Percentiles rank a stretch among this genome's conserved stretches.
phyloP scores from a whole-genome alignment of 2,888 invertebrate species.

The Stenurella melanura region DNA sequence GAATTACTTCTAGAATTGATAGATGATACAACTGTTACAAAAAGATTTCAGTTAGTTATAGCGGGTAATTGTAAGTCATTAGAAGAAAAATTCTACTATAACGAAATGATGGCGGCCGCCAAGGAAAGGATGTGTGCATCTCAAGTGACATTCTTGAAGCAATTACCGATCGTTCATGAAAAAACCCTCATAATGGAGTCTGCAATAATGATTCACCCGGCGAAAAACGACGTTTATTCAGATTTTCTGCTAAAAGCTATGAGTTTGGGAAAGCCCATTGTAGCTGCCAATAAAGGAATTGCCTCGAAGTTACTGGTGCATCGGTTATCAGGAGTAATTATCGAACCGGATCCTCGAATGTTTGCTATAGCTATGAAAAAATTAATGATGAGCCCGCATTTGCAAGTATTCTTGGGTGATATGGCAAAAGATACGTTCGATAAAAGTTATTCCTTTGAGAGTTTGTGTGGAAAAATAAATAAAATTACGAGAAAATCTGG shows the following conservation, averaged over 20 bases:
- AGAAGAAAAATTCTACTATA: constrained; percentile 65
- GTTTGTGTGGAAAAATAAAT: constrained; percentile 58
- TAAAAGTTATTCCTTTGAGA: constrained; percentile 64
- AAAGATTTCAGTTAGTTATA: constrained; percentile 66
- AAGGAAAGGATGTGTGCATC: constrained; percentile 65
- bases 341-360: constrained; percentile 65
- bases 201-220: constrained; percentile 66
- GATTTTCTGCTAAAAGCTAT: constrained; percentile 67
- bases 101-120: constrained; percentile 62
- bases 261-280: constrained; percentile 67
- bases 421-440: constrained; percentile 67
- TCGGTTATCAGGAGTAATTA: constrained; percentile 67
- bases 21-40: constrained; percentile 60
- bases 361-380: constrained; percentile 68
- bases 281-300: constrained; percentile 68
- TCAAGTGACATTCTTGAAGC: constrained; percentile 68
- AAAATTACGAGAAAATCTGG: constrained; percentile 42
- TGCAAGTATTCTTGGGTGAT: constrained; percentile 67
- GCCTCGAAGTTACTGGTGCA: constrained; percentile 64
- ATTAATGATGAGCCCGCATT: constrained; percentile 65
- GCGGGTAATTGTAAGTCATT: constrained; percentile 65
- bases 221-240: constrained; percentile 66
- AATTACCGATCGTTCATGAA: constrained; percentile 66
- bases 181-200: constrained; percentile 67
- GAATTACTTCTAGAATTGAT: constrained; percentile 65